phyloP scores from a whole-genome alignment of 1,140 invertebrate species.

The Drosophila azteca region DNA sequence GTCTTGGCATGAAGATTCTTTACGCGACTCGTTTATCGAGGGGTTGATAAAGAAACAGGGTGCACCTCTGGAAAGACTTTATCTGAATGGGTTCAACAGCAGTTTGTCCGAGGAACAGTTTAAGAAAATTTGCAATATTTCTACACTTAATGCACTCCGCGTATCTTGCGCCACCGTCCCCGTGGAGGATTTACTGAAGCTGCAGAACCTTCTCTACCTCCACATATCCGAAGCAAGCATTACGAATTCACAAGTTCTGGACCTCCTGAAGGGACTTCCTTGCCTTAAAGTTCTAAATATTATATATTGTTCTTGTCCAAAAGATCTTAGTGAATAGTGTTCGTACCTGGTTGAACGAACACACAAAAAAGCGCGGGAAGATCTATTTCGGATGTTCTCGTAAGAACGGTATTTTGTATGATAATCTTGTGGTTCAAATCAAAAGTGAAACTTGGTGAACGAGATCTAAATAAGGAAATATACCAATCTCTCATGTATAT shows the following conservation, averaged over 20 bases:
- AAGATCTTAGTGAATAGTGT: too few species aligned
- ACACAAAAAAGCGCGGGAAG: too few species aligned
- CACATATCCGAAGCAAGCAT: slow-evolving; percentile 16
- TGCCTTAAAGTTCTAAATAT: background rate
- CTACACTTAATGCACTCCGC: slow-evolving; percentile 28
- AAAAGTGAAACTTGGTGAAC: too few species aligned
- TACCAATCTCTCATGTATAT: too few species aligned
- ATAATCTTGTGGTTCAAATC: too few species aligned
- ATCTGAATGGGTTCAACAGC: background rate
- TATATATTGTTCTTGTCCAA: too few species aligned
- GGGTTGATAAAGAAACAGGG: slow-evolving; percentile 7
- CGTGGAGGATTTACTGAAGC: background rate
- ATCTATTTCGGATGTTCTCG: too few species aligned
- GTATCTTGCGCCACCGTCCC: background rate
- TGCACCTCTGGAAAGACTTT: slow-evolving; percentile 27
- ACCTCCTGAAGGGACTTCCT: slow-evolving; percentile 8
- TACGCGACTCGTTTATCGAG: slow-evolving; percentile 2
- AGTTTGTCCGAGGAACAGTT: slow-evolving; percentile 5
- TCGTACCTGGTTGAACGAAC: too few species aligned
- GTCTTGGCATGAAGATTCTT: background rate
- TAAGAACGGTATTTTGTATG: too few species aligned
- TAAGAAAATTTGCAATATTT: slow-evolving; percentile 14
- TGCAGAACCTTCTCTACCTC: slow-evolving; percentile 21
- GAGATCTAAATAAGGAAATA: too few species aligned
- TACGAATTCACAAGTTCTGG: slow-evolving; percentile 13